Conservation (phyloP, 2,888 invertebrate genomes). For the Isoperla grammatica region DNA sequence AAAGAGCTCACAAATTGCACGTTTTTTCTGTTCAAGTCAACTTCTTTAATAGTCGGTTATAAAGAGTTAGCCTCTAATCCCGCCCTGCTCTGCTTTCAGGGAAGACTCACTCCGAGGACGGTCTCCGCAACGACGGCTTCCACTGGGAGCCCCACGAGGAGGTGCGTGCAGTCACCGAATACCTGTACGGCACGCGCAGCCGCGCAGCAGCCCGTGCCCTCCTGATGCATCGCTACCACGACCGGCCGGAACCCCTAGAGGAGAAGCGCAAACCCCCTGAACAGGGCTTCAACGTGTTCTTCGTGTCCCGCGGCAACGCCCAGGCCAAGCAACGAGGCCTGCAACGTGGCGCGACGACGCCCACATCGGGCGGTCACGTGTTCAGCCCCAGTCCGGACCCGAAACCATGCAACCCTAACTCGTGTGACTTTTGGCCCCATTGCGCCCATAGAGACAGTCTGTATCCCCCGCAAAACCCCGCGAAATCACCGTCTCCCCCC, state of each 20-base stretch:
- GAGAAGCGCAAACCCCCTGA: constrained; percentile 22
- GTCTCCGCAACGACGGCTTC: constrained; percentile 45
- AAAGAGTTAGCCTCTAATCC: no score
- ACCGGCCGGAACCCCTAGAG: constrained; percentile 33
- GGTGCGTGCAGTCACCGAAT: constrained; percentile 52
- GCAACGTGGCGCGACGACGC: constrained; percentile 48
- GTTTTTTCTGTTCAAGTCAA: no score
- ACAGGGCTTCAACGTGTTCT: constrained; percentile 26
- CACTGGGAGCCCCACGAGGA: constrained; percentile 44
- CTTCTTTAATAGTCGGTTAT: no score
- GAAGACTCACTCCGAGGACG: constrained; percentile 42
- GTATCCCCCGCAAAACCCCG: constrained; percentile 21
- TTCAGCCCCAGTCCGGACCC: constrained; percentile 37
- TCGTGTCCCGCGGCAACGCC: constrained; percentile 32
- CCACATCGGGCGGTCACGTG: constrained; percentile 36
- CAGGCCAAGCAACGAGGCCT: constrained; percentile 36
- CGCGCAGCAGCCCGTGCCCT: constrained; percentile 49
- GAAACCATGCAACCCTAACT: constrained; percentile 49
- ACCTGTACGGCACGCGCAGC: constrained; percentile 50
- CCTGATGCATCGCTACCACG: constrained; percentile 43
- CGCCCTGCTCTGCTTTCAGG: no score
- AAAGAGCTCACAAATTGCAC: no score
- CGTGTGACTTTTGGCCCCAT: constrained; percentile 60
- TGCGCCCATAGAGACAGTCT: constrained; percentile 46
- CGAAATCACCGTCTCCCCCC: constrained; percentile 31